Base-by-base conservation (phyloP, 2,113 vertebrate genomes). In the Butastur rufipennis region DNA sequence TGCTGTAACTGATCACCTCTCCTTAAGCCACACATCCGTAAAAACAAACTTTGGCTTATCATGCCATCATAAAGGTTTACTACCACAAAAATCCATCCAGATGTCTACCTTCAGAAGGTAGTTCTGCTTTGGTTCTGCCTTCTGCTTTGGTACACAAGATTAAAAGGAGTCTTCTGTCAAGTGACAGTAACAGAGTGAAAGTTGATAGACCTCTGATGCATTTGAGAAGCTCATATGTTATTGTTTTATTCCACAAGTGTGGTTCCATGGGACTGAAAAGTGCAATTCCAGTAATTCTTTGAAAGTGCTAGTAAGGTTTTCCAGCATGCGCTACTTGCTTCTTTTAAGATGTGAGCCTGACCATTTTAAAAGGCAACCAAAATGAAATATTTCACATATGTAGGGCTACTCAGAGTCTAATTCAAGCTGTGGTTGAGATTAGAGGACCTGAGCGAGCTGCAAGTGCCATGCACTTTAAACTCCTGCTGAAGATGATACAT, bases 401-500 rank as follows among this genome's bases (percentile, higher is more conserved):
- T 4, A 75, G 53, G 56, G 31, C 34, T 86, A 42, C 48, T 27
- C 10, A 16, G 40, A 52, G 38, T 26, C n/a, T 12, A 47, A 56
- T 5, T 42, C 29, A 43, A 62, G 56, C 32, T 50, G 31, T 32
- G 55, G 21, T 59, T 66, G 66, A 78, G 27, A 22, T 36, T 63
- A 4, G 10, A 70, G n/a, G 36, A 40, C 42, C 31, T 0, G 9
- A 82, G 71, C 0, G 15, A 88, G 42, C 52, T 53, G 10, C 48
- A 56, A 53, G 45, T 11, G n/a, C 3, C 3, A 1, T 0, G 12
- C 36, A 29, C 56, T 36, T 13, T 0, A 65, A 19, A 32, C 7
- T 31, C 0, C 0, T 1, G 10, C 70, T 56, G 70, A 79, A 23
- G 42, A 40, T 1, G 4, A 23, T 21, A 65, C 3, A 7, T 4